Percentiles rank a stretch among this genome's conserved stretches.
These are phyloP conservation scores for Trissoscelio sp. DNA, from an alignment of 2,888 invertebrate genomes.

Conservation along the genomic window DNA sequence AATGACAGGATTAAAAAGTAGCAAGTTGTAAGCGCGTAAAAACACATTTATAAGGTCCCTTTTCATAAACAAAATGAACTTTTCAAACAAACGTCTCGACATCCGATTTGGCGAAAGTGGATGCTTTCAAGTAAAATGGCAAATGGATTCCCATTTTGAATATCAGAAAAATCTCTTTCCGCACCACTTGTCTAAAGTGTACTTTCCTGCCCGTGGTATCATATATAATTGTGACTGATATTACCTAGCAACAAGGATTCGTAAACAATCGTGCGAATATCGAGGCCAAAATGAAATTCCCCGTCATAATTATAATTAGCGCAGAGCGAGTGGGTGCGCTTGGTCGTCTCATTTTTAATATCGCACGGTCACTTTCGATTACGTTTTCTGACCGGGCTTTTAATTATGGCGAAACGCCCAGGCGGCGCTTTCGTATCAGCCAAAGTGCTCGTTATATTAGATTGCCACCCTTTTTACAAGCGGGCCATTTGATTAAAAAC, in stretches of 20 bases:
- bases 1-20: no score
- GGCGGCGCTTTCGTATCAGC: conserved; percentile 50
- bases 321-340: not conserved
- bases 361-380: conserved; percentile 60
- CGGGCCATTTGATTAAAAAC: conserved; percentile 63
- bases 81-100: conserved; percentile 19
- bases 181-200: conserved; percentile 18
- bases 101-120: conserved; percentile 27
- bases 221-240: conserved; percentile 2
- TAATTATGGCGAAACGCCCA: conserved; percentile 58
- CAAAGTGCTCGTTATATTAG: conserved; percentile 63
- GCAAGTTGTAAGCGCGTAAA: not conserved
- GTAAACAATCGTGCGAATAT: not conserved
- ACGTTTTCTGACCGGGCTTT: conserved; percentile 45
- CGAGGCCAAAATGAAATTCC: conserved; percentile 13
- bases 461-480: conserved; percentile 58
- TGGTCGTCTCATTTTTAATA: conserved; percentile 53
- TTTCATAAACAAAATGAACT: conserved; percentile 32
- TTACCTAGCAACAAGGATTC: not conserved
- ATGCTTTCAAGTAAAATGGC: conserved; percentile 28
- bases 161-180: conserved; percentile 41
- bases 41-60: conserved; percentile 13
- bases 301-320: conserved; percentile 17
- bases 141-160: conserved; percentile 46
- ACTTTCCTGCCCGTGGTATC: not conserved